A percentile compares a stretch with the other conserved stretches of the same genome.
Conservation (phyloP, 2,797 vertebrate species). For the Oophaga sylvatica region DNA sequence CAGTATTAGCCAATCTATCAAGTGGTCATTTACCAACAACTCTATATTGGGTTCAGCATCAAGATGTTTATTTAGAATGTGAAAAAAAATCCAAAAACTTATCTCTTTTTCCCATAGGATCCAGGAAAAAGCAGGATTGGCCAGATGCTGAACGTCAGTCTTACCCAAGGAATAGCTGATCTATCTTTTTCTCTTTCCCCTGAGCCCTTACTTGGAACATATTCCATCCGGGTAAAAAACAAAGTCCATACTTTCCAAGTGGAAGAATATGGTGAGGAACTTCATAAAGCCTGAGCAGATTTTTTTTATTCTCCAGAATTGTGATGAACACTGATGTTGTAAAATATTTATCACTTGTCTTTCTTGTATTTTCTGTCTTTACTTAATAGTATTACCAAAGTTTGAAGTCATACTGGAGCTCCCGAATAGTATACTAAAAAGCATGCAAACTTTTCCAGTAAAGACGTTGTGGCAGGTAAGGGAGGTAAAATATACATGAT, state of each 20-base stretch:
- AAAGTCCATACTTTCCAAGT: neutral
- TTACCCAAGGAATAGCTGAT: slow-evolving; percentile 4
- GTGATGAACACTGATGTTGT: neutral
- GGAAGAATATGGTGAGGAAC: slow-evolving; percentile 13
- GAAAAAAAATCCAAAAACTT: neutral
- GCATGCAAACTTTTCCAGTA: neutral
- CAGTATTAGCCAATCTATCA: too few species aligned
- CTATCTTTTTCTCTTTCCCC: neutral
- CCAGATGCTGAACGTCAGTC: neutral
- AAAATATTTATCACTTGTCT: neutral
- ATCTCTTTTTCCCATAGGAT: neutral
- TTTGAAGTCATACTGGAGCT: slow-evolving; percentile 5
- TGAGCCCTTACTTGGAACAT: neutral
- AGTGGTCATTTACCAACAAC: neutral
- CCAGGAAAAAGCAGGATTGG: neutral
- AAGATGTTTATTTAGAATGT: neutral
- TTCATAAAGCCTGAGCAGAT: neutral
- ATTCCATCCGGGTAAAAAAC: neutral
- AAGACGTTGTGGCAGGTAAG: slow-evolving; percentile 8
- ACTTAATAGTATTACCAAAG: neutral
- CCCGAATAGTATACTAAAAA: neutral
- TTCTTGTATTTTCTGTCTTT: neutral
- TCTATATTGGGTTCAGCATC: neutral
- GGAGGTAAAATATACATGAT: neutral
- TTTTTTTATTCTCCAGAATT: neutral